Evolutionary conservation across 2,888 invertebrate genomes (phyloP).

Genomic region (Pristionchus mayeri): DNA sequence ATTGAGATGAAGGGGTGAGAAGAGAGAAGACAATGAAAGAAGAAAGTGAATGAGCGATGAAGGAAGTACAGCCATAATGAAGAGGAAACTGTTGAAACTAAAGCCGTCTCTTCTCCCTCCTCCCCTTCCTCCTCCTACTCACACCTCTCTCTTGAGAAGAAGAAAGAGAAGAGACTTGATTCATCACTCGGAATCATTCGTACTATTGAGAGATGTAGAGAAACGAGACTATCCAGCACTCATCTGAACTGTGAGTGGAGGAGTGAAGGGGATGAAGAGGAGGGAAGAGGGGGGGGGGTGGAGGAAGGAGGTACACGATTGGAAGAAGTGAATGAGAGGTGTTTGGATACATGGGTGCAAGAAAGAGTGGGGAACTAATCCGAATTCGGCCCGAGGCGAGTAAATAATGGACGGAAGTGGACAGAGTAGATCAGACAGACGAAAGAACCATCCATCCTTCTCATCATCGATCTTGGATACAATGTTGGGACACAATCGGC

Average conservation of each 20-base stretch:
- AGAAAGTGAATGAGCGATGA: too few species aligned
- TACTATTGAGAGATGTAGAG: constrained; percentile 15
- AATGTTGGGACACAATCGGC: too few species aligned
- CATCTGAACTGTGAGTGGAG: too few species aligned
- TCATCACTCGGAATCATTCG: constrained; percentile 30
- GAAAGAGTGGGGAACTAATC: constrained; percentile 22
- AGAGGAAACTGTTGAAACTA: constrained; percentile 23
- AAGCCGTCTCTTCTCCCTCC: constrained; percentile 21
- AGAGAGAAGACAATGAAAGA: neutral
- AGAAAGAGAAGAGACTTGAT: constrained; percentile 40
- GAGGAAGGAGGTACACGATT: constrained; percentile 14
- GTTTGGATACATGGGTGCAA: constrained; percentile 42
- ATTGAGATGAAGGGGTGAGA: constrained; percentile 6
- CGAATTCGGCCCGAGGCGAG: constrained; percentile 1
- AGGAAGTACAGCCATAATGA: constrained; percentile 14
- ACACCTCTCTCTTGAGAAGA: neutral
- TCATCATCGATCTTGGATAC: too few species aligned
- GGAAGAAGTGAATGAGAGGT: constrained; percentile 34
- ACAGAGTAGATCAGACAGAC: neutral
- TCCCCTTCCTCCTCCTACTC: constrained; percentile 13
- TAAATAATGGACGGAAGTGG: constrained; percentile 2
- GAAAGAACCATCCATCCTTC: too few species aligned
- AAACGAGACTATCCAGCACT: constrained; percentile 15
- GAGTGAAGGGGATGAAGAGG: neutral
- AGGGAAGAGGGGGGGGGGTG: neutral